Percentiles rank a stretch among this genome's conserved stretches.
Evolutionary conservation across 2,113 vertebrate species (phyloP).

Genomic region (Microtus oregoni): DNA sequence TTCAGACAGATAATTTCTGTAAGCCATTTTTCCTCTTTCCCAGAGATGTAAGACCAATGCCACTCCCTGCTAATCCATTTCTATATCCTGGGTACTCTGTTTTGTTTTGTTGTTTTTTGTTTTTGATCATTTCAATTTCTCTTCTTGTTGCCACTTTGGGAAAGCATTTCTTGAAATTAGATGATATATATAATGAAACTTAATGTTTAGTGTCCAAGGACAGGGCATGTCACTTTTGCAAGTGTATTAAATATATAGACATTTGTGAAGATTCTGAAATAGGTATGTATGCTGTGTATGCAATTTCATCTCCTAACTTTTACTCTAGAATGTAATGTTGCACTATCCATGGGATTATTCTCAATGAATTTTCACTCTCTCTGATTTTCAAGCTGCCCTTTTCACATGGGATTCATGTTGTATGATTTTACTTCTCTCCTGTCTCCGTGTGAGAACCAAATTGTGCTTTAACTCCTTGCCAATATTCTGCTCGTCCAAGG

Average conservation of each 20-base stretch:
- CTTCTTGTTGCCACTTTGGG: slow-evolving; percentile 16
- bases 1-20: slow-evolving; percentile 2
- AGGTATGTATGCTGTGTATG: background rate
- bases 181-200: background rate
- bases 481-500: slow-evolving; percentile 41
- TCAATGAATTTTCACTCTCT: slow-evolving; percentile 44
- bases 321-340: background rate
- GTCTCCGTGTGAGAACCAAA: slow-evolving; percentile 22
- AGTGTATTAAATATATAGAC: slow-evolving; percentile 37
- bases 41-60: background rate
- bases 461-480: slow-evolving; percentile 38
- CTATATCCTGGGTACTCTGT: background rate
- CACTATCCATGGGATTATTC: background rate
- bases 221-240: background rate
- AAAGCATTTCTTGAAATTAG: slow-evolving; percentile 31
- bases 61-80: background rate
- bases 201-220: slow-evolving; percentile 35
- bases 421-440: slow-evolving; percentile 8
- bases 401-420: background rate
- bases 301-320: slow-evolving; percentile 21
- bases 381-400: background rate
- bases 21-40: background rate
- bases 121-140: slow-evolving; percentile 39
- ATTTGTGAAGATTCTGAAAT: background rate
- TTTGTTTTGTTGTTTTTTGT: slow-evolving; percentile 26